Evolutionary conservation across 1,140 invertebrate species (phyloP).

Genomic region (Zaprionus ornatus): DNA sequence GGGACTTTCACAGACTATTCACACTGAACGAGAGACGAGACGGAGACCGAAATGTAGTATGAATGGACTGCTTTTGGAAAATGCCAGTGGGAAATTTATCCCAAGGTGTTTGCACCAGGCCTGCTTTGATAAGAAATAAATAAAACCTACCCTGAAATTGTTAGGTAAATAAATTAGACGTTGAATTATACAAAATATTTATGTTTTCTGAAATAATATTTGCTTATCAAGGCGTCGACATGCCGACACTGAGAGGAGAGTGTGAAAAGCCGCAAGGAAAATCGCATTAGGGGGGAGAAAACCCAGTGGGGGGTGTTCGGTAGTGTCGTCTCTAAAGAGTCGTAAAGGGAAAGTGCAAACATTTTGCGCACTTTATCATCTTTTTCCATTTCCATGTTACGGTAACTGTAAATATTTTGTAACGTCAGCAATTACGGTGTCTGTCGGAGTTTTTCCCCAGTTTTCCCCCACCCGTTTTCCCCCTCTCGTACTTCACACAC

Average conservation of each 20-base stretch:
- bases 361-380: slow-evolving; percentile 81
- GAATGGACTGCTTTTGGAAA: slow-evolving; percentile 53
- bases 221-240: slow-evolving; percentile 71
- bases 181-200: slow-evolving; percentile 50
- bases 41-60: slow-evolving; percentile 35
- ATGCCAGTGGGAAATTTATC: slow-evolving; percentile 47
- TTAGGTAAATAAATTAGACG: slow-evolving; percentile 50
- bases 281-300: background rate
- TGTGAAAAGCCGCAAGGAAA: background rate
- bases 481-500: slow-evolving; percentile 2
- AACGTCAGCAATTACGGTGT: slow-evolving; percentile 74
- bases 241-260: slow-evolving; percentile 7
- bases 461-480: background rate
- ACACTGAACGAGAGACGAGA: slow-evolving; percentile 20
- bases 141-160: background rate
- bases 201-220: slow-evolving; percentile 31
- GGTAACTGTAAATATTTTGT: slow-evolving; percentile 77
- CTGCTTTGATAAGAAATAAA: background rate
- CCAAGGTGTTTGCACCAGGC: slow-evolving; percentile 4
- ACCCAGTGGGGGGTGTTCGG: background rate
- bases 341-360: slow-evolving; percentile 80
- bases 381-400: slow-evolving; percentile 71
- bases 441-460: slow-evolving; percentile 20
- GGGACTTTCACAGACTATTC: slow-evolving; percentile 18
- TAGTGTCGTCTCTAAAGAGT: slow-evolving; percentile 67